Percentiles rank a stretch among this genome's conserved stretches.
Conservation (phyloP, 2,113 vertebrate species). For the Dipodomys merriami region DNA sequence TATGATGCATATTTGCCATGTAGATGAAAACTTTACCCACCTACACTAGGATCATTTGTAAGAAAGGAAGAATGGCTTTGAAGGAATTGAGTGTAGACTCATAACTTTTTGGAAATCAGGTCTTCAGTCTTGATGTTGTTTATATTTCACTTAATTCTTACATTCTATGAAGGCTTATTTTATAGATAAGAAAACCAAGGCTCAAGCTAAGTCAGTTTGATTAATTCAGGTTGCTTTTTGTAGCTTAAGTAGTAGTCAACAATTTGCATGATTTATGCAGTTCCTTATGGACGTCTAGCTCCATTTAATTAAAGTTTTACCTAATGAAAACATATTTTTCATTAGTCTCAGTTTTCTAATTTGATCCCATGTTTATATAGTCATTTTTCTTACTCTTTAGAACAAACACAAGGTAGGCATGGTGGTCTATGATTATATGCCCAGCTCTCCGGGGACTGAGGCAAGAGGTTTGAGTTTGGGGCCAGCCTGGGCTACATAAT, state of each 20-base stretch:
- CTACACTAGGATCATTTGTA: conserved; percentile 15
- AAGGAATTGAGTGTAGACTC: not conserved
- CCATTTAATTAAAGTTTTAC: conserved; percentile 48
- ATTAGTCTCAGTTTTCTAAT: not conserved
- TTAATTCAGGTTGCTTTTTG: conserved; percentile 29
- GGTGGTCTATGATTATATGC: no score
- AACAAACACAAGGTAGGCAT: not conserved
- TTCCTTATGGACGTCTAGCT: not conserved
- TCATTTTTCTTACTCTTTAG: conserved; percentile 24
- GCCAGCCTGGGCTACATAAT: no score
- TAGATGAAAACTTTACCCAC: not conserved
- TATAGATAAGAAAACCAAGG: not conserved
- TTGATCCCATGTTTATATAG: not conserved
- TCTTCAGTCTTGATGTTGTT: not conserved
- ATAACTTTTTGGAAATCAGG: not conserved
- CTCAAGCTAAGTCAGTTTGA: conserved; percentile 27
- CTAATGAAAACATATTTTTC: conserved; percentile 9
- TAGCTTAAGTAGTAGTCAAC: conserved; percentile 11
- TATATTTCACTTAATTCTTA: conserved; percentile 28
- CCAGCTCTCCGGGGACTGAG: no score
- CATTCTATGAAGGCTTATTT: not conserved
- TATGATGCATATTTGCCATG: not conserved
- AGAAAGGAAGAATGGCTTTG: conserved; percentile 6
- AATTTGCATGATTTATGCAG: conserved; percentile 21
- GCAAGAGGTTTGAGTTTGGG: no score